Percentiles rank a stretch among this genome's conserved stretches.
phyloP scores from a whole-genome alignment of 2,888 invertebrate genomes.

The Pediacus dermestoides region DNA sequence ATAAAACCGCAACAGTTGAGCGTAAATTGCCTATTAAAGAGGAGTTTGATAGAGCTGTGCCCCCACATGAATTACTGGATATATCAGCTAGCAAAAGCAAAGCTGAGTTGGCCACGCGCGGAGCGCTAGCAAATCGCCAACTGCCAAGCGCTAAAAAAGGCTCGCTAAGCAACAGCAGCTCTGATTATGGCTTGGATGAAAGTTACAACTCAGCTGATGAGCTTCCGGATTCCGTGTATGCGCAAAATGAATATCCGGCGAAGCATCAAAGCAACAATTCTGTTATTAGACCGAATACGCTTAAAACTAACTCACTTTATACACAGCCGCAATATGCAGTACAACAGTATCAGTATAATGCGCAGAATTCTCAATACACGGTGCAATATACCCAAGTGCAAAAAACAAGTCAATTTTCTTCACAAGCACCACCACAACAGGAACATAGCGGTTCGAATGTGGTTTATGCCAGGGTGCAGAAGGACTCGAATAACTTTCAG shows the following conservation, averaged over 20 bases:
- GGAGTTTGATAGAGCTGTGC: constrained; percentile 83
- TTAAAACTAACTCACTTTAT: constrained; percentile 30
- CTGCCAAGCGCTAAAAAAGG: constrained; percentile 58
- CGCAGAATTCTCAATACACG: constrained; percentile 36
- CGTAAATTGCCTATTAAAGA: constrained; percentile 65
- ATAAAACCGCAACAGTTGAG: constrained; percentile 72
- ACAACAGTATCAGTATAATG: constrained; percentile 30
- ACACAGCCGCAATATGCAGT: constrained; percentile 27
- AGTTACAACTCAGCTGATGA: constrained; percentile 63
- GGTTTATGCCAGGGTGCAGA: constrained; percentile 56
- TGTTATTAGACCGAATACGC: constrained; percentile 28
- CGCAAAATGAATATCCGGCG: constrained; percentile 34
- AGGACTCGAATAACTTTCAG: constrained; percentile 46
- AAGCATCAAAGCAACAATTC: constrained; percentile 21
- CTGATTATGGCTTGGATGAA: constrained; percentile 76
- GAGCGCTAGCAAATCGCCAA: constrained; percentile 70
- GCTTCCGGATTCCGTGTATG: constrained; percentile 51
- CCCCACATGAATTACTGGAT: constrained; percentile 82
- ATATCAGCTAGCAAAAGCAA: constrained; percentile 79
- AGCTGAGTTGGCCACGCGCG: constrained; percentile 81
- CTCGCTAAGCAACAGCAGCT: constrained; percentile 55
- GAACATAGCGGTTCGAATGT: constrained; percentile 26
- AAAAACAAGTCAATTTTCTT: constrained; percentile 26
- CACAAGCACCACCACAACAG: not conserved
- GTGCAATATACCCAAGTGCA: constrained; percentile 43